A percentile compares a stretch with the other conserved stretches of the same genome.
These are phyloP conservation scores for Diglossa cyanea DNA, from an alignment of 2,797 vertebrate genomes.

Conservation along the genomic window DNA sequence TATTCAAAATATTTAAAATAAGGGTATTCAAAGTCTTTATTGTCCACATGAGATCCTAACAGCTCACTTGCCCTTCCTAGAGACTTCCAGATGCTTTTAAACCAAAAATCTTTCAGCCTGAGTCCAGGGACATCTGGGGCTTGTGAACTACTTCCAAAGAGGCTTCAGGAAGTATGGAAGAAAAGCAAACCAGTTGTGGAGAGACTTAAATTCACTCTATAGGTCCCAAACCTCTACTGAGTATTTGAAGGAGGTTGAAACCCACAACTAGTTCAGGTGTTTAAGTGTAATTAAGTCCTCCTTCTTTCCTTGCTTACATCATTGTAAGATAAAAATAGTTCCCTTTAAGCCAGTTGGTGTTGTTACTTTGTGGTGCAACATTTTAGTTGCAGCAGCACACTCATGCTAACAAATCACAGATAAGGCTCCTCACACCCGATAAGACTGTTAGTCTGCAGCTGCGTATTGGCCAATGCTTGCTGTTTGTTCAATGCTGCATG, in stretches of 20 bases:
- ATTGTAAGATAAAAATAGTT: background rate
- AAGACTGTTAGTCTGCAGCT: background rate
- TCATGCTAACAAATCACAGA: background rate
- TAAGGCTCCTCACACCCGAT: background rate
- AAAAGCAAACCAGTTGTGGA: background rate
- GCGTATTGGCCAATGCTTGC: background rate
- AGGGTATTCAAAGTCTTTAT: background rate
- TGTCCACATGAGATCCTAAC: background rate
- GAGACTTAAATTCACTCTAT: background rate
- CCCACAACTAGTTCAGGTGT: background rate
- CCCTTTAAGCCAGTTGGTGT: background rate
- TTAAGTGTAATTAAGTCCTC: background rate
- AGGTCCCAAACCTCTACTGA: background rate
- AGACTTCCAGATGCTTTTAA: background rate
- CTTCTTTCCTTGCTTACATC: background rate
- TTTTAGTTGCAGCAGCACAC: background rate
- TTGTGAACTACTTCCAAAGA: background rate
- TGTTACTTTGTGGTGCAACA: background rate
- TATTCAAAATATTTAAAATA: slow-evolving; percentile 12
- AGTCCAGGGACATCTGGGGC: background rate
- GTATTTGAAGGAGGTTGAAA: background rate
- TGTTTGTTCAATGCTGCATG: background rate
- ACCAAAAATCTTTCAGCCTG: background rate
- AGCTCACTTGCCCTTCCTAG: background rate
- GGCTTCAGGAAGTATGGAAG: background rate